Conservation (phyloP, 1,140 invertebrate genomes). For the Camponotus pennsylvanicus region DNA sequence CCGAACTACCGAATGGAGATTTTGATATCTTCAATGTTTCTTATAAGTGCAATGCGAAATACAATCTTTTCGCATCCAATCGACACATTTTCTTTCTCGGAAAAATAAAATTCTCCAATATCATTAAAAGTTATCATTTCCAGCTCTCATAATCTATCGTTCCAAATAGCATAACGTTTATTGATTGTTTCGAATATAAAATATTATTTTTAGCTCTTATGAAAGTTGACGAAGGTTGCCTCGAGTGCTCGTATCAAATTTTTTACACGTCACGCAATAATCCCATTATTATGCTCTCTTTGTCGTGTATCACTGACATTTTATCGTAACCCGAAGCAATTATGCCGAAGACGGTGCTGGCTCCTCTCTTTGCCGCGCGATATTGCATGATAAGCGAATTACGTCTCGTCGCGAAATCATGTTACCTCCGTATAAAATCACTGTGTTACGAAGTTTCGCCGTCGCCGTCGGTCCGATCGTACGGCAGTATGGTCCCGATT, state of each 20-base stretch:
- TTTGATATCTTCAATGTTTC: slow-evolving; percentile 18
- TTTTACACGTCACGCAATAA: not conserved
- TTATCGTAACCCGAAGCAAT: slow-evolving; percentile 49
- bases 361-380: slow-evolving; percentile 82
- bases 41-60: not conserved
- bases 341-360: slow-evolving; percentile 48
- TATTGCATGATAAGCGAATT: slow-evolving; percentile 84
- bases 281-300: not conserved
- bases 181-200: not conserved
- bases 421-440: slow-evolving; percentile 80
- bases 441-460: slow-evolving; percentile 50
- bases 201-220: slow-evolving; percentile 5
- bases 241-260: not conserved
- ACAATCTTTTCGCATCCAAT: not conserved
- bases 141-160: not conserved
- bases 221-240: too few species aligned
- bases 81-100: not conserved
- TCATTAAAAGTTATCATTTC: not conserved
- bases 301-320: slow-evolving; percentile 4
- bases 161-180: not conserved
- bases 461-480: slow-evolving; percentile 14
- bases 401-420: slow-evolving; percentile 79
- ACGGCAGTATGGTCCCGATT: slow-evolving; percentile 9
- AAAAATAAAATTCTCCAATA: not conserved
- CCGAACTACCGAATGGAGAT: slow-evolving; percentile 34